Conservation (phyloP, 2,888 invertebrate species). For the Polydrusus pterygomalis region DNA sequence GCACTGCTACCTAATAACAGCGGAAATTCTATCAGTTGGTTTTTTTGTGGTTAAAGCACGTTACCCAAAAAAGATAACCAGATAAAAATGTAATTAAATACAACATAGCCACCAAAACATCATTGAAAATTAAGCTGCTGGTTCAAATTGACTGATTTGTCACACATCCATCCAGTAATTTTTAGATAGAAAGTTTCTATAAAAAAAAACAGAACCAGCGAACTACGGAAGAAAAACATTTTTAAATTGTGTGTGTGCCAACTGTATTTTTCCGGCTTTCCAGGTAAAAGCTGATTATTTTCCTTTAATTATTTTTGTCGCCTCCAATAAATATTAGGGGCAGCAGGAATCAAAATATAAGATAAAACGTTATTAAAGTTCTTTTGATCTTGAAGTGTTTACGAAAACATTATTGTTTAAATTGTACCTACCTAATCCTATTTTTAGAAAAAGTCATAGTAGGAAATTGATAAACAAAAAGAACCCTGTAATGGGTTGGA, state of each 20-base stretch:
- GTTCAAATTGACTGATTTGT: conserved; percentile 7
- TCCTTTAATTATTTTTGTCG: conserved; percentile 2
- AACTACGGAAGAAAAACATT: conserved; percentile 1
- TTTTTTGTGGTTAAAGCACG: not conserved
- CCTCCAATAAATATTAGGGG: not conserved
- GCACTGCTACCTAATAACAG: too few relatives aligned
- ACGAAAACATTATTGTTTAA: too few relatives aligned
- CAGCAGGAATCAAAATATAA: conserved; percentile 3
- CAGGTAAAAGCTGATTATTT: conserved; percentile 19
- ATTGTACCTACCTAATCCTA: too few relatives aligned
- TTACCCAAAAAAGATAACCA: not conserved
- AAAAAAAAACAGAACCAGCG: not conserved
- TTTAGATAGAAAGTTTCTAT: not conserved
- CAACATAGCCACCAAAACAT: conserved; percentile 5
- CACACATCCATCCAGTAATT: conserved; percentile 4
- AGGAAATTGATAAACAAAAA: not conserved
- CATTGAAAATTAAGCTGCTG: not conserved
- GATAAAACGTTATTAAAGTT: not conserved
- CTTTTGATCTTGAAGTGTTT: too few relatives aligned
- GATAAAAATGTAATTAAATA: conserved; percentile 14
- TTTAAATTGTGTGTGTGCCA: conserved; percentile 11
- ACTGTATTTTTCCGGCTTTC: conserved; percentile 9
- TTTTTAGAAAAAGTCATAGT: not conserved
- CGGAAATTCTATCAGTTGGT: not conserved
- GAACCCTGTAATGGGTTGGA: too few relatives aligned